These are phyloP conservation scores for Corydoras sp. DNA, from an alignment of 2,113 vertebrate species.

Conservation along the genomic window DNA sequence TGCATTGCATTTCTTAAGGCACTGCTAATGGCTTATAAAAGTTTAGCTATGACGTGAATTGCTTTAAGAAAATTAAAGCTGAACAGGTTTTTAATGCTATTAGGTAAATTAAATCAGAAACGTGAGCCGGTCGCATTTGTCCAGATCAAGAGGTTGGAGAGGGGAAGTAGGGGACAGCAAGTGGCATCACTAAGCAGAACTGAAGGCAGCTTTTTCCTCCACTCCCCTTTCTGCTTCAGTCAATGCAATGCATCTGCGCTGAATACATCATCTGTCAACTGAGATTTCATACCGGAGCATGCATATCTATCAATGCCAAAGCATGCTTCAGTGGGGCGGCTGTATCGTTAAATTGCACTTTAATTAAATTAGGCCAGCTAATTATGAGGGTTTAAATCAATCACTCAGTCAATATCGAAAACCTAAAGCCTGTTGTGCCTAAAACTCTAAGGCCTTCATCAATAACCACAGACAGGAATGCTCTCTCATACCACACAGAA, in stretches of 20 bases:
- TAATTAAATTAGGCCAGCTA: slow-evolving; percentile 74
- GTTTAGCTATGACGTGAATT: slow-evolving; percentile 49
- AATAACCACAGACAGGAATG: slow-evolving; percentile 62
- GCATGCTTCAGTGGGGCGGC: slow-evolving; percentile 59
- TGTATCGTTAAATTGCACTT: slow-evolving; percentile 75
- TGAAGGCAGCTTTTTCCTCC: neutral
- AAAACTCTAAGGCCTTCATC: slow-evolving; percentile 61
- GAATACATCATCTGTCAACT: slow-evolving; percentile 60
- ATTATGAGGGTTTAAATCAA: slow-evolving; percentile 77
- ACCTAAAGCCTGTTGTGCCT: slow-evolving; percentile 56
- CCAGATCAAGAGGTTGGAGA: slow-evolving; percentile 41
- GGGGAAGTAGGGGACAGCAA: slow-evolving; percentile 17
- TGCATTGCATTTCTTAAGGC: slow-evolving; percentile 41
- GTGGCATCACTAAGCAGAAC: slow-evolving; percentile 17
- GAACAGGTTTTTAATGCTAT: slow-evolving; percentile 67
- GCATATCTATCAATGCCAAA: slow-evolving; percentile 72
- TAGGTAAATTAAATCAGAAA: slow-evolving; percentile 69
- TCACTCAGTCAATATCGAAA: slow-evolving; percentile 70
- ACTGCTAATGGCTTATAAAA: slow-evolving; percentile 47
- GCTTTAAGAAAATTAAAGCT: slow-evolving; percentile 57
- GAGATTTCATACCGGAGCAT: slow-evolving; percentile 62
- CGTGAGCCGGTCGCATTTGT: slow-evolving; percentile 56
- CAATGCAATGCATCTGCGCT: slow-evolving; percentile 41
- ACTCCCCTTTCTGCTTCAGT: slow-evolving; percentile 11
- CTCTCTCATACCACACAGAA: slow-evolving; percentile 51